Conservation (phyloP, 2,797 vertebrate genomes). For the Leucoraja ocellata region DNA sequence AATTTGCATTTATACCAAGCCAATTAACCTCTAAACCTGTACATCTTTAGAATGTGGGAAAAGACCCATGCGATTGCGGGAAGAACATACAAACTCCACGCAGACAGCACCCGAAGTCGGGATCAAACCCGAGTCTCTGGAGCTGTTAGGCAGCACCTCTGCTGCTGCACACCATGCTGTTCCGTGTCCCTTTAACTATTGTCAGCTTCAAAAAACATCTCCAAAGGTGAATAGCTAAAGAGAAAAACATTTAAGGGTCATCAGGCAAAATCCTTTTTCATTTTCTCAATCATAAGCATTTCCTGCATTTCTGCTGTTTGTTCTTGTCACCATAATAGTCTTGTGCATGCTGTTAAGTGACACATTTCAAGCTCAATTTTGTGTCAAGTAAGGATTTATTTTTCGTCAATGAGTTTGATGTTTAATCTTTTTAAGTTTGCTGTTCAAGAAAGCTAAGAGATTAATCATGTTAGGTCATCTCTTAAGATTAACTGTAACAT, state of each 20-base stretch:
- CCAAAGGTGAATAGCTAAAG: background rate
- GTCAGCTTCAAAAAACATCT: background rate
- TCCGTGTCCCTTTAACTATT: background rate
- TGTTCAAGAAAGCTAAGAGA: background rate
- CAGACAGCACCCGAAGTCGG: too few species aligned
- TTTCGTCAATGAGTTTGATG: background rate
- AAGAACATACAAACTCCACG: too few species aligned
- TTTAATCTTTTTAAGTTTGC: slow-evolving; percentile 7
- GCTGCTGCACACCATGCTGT: too few species aligned
- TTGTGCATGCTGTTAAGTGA: background rate
- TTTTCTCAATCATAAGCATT: background rate
- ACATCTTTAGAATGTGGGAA: too few species aligned
- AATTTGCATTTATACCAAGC: too few species aligned
- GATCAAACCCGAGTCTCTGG: too few species aligned
- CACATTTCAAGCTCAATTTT: slow-evolving; percentile 11
- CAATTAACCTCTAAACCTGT: too few species aligned
- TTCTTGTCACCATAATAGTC: background rate
- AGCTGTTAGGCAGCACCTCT: too few species aligned
- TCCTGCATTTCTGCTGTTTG: background rate
- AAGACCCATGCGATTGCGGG: too few species aligned
- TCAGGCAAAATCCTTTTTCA: background rate
- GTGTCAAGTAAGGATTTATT: background rate
- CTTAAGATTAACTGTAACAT: slow-evolving; percentile 12
- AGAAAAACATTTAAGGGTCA: background rate
- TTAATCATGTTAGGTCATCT: slow-evolving; percentile 1